These are phyloP conservation scores for Muntiacus muntjak DNA, from an alignment of 2,113 vertebrate genomes.

Conservation along the genomic window DNA sequence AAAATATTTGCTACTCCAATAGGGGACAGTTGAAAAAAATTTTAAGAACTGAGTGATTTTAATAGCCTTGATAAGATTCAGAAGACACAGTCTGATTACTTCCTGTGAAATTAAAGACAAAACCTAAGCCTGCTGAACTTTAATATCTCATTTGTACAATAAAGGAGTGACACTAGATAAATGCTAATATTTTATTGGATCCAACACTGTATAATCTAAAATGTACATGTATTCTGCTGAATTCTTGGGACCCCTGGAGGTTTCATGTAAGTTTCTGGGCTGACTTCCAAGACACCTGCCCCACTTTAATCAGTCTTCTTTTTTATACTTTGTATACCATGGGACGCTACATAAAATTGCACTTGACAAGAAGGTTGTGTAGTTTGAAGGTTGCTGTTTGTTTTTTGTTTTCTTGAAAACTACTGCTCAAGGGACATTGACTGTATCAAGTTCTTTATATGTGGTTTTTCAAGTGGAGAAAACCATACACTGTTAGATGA, in stretches of 20 bases:
- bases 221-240: background rate
- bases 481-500: background rate
- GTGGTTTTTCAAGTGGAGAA: background rate
- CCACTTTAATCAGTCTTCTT: background rate
- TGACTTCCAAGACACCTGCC: slow-evolving; percentile 44
- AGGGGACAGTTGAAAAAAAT: background rate
- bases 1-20: background rate
- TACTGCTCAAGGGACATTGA: background rate
- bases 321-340: background rate
- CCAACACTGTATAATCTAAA: background rate
- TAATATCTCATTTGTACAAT: background rate
- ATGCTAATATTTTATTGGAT: background rate
- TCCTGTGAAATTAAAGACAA: background rate
- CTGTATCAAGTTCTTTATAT: background rate
- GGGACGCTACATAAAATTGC: background rate
- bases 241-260: background rate
- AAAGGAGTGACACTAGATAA: background rate
- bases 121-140: background rate
- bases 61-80: background rate
- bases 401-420: background rate
- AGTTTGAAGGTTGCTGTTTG: background rate
- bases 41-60: background rate
- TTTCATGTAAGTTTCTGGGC: slow-evolving; percentile 34
- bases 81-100: background rate
- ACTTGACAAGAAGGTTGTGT: background rate